Conservation (phyloP, 2,113 vertebrate species). For the Hippocampus abdominalis region DNA sequence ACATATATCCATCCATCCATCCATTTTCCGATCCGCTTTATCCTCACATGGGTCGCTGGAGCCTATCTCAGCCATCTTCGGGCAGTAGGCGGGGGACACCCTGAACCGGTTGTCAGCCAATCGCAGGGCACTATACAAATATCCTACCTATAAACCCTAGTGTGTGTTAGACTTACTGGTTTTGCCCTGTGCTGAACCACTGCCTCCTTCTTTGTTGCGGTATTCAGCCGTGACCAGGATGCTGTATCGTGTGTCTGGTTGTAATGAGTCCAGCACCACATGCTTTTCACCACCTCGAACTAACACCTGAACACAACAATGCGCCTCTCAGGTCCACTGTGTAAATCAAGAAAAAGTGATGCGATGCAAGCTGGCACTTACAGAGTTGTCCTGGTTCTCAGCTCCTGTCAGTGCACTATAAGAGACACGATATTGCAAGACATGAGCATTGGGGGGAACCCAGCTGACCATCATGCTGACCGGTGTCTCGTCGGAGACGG, state of each 20-base stretch:
- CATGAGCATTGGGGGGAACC: conserved; percentile 75
- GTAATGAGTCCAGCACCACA: conserved; percentile 70
- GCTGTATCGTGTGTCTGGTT: conserved; percentile 82
- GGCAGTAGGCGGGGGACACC: too few relatives aligned
- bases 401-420: conserved; percentile 69
- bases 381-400: conserved; percentile 58
- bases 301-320: conserved; percentile 68
- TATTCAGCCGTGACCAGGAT: conserved; percentile 82
- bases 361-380: conserved; percentile 31
- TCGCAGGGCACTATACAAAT: too few relatives aligned
- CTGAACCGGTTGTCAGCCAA: too few relatives aligned
- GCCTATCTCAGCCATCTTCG: too few relatives aligned
- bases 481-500: conserved; percentile 77
- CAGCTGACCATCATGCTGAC: conserved; percentile 80
- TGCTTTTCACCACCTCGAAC: conserved; percentile 73
- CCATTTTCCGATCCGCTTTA: too few relatives aligned
- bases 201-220: conserved; percentile 76
- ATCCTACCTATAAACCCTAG: not conserved
- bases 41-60: too few relatives aligned
- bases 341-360: not conserved
- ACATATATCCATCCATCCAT: not conserved
- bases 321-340: not conserved
- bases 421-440: conserved; percentile 80
- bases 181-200: conserved; percentile 67
- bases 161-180: conserved; percentile 70